phyloP scores from a whole-genome alignment of 2,113 vertebrate genomes.

The Polyodon spathula region DNA sequence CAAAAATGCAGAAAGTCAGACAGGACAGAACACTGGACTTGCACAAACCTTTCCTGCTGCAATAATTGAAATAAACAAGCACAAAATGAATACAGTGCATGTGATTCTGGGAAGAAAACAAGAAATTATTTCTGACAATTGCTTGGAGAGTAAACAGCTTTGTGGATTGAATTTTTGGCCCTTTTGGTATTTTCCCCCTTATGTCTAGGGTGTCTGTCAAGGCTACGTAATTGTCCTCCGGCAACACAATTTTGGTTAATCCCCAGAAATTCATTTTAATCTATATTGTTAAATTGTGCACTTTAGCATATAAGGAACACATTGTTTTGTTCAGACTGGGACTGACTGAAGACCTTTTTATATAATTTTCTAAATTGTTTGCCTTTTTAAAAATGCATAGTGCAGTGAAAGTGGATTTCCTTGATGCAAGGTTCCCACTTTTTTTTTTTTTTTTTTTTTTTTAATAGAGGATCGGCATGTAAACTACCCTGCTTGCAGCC shows the following conservation, averaged over 20 bases:
- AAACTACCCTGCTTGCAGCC: not conserved
- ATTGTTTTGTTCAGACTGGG: too few species aligned
- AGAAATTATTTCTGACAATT: constrained; percentile 31
- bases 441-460: too few species aligned
- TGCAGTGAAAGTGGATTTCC: constrained; percentile 20
- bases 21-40: too few species aligned
- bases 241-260: constrained; percentile 21
- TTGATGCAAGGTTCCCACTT: constrained; percentile 22
- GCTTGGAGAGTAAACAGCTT: constrained; percentile 31
- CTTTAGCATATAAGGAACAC: too few species aligned
- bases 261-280: constrained; percentile 23
- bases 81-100: constrained; percentile 2
- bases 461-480: constrained; percentile 12
- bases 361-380: too few species aligned
- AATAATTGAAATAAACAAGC: too few species aligned
- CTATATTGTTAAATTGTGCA: too few species aligned
- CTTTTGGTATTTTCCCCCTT: constrained; percentile 19
- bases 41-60: too few species aligned
- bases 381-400: not conserved
- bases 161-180: constrained; percentile 20
- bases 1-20: too few species aligned
- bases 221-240: constrained; percentile 24
- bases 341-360: too few species aligned
- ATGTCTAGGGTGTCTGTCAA: constrained; percentile 26
- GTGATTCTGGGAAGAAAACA: constrained; percentile 17